Evolutionary conservation across 2,797 vertebrate species (phyloP).

Genomic region (Spondyliosoma cantharus): DNA sequence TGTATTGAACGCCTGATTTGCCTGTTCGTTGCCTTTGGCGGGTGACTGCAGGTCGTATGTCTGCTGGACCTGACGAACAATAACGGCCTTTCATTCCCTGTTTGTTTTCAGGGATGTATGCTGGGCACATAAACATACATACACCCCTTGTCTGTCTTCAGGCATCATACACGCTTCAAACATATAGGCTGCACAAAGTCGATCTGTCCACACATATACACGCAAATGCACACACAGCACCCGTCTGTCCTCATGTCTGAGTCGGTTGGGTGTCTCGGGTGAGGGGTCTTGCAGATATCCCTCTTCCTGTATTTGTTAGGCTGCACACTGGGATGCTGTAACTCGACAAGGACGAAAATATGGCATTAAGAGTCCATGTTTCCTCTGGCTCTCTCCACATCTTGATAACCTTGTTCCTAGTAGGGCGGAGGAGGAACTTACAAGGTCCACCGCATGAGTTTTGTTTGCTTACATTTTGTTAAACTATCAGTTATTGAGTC

Average conservation of each 20-base stretch:
- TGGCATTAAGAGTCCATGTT: constrained; percentile 51
- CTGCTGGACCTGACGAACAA: constrained; percentile 53
- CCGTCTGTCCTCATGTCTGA: constrained; percentile 68
- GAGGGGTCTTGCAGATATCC: constrained; percentile 70
- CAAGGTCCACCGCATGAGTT: constrained; percentile 32
- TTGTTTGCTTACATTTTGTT: constrained; percentile 68
- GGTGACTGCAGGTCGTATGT: constrained; percentile 12
- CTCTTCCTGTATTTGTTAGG: constrained; percentile 81
- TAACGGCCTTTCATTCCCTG: constrained; percentile 56
- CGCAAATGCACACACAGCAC: constrained; percentile 9
- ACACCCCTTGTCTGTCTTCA: constrained; percentile 56
- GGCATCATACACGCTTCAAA: constrained; percentile 46
- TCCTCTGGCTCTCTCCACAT: constrained; percentile 64
- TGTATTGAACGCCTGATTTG: constrained; percentile 1
- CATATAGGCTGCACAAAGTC: constrained; percentile 54
- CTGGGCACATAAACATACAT: constrained; percentile 27
- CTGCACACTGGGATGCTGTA: constrained; percentile 58
- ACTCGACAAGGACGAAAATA: constrained; percentile 26
- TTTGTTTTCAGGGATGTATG: constrained; percentile 71
- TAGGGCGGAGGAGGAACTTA: constrained; percentile 68
- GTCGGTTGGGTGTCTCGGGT: constrained; percentile 60
- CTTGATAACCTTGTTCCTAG: constrained; percentile 75
- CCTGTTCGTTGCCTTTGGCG: constrained; percentile 32
- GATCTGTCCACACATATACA: constrained; percentile 61
- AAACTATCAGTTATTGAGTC: constrained; percentile 31